Base-by-base conservation (phyloP, 2,113 vertebrate species). In the Cynoglossus semilaevis region DNA sequence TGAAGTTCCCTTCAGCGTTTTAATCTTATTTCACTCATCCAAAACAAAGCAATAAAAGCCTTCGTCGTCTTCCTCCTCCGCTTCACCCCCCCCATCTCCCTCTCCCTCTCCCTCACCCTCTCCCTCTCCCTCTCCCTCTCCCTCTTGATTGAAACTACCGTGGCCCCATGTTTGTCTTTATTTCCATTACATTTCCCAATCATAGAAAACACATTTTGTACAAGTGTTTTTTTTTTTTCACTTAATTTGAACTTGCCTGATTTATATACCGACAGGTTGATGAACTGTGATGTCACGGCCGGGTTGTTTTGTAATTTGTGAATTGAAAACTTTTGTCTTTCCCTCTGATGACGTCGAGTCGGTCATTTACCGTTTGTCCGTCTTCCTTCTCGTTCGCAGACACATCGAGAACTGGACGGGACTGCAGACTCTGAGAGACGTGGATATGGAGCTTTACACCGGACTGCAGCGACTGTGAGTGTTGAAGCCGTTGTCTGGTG, bases 381-480 rank as follows among this genome's bases (percentile, higher is more conserved):
- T 78, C 49, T 84, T 36, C 81, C 29, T 79, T 37, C 74, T 77
- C 76, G 55, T 69, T 82, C 81, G 9, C 91, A 99, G 97, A 96
- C 93, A 97, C 89, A 94, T 98, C 88, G 96, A 98, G 87, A 97
- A 96, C 89, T 98, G 96, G 97, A 94, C 91, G 19, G 94, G 93
- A 55, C 81, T 99, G 83, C 93, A 98, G 84, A 96, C 92, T 0
- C 91, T 99, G 76, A 94, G 94, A 0, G 95, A 95, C 0, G 93
- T 99, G n/a, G 96, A 99, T 82, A 99, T 99, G 97, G 97, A 95
- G 84, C 95, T 98, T 70, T 99, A 99, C 86, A 96, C 93, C 0
- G 96, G 95, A 91, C 93, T 99, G 35, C 94, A 97, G 86, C 95
- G 90, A 85, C 92, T 99, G 97, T 99, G 85, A 99, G 97, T 97